Base-by-base conservation (phyloP, 2,888 invertebrate genomes). In the Phengaris arion region DNA sequence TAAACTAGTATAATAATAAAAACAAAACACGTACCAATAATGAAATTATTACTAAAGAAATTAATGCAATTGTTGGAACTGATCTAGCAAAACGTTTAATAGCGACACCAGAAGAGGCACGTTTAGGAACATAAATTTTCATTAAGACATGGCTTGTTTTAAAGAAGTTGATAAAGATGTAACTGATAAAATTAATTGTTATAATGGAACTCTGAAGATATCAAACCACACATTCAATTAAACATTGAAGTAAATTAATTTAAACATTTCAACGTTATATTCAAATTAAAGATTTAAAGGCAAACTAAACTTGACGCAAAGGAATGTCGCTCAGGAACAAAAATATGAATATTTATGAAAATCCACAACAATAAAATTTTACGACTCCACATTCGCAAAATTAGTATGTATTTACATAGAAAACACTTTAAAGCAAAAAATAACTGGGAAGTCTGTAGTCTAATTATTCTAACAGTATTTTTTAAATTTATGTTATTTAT, bases 401-500 rank as follows among this genome's bases (percentile, higher is more conserved):
- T 72, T 70, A 69, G 69, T 69, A 69, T 15, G 48, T 48, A 69
- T 69, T 69, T 69, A 69, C 69, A 69, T 48, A 69, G 46, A 15
- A 69, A 69, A 46, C 46, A 46, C 46, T 68, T 68, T 46, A 68
- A 46, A n/a, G 9, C 68, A 68, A 68, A 68, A 68, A 68, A 68
- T 46, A 68, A 68, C 68, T 64, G 10, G 7, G 68, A 68, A 69
- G 48, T n/a, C 46, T 48, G 46, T 69, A 35, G 35, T 13, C 8
- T 69, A 69, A 69, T 69, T 69, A 69, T 48, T n/a, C 9, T 69
- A 48, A n/a, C 48, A 69, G 46, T 69, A 48, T 48, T 9, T 70
- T 70, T 46, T 51, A 35, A 51, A 76, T 76, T 74, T 89, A 90
- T 88, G 89, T 77, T 76, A 81, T 81, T 82, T 82, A 82, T 88